These are phyloP conservation scores for Sitodiplosis mosellana DNA, from an alignment of 1,140 invertebrate species.

Conservation along the genomic window DNA sequence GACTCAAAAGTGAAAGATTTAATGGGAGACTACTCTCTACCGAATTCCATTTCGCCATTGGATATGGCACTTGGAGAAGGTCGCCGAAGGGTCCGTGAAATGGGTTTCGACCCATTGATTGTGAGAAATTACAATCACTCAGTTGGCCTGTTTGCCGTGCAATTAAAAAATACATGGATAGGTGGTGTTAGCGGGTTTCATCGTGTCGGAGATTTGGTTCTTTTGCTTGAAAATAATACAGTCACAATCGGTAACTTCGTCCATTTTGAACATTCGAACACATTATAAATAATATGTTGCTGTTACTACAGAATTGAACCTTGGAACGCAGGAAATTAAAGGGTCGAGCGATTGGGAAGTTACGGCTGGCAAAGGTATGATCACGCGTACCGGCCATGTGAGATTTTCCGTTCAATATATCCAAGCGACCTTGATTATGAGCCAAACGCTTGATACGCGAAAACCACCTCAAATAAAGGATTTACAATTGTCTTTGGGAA, in stretches of 20 bases:
- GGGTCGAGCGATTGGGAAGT: conserved; percentile 63
- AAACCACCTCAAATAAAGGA: conserved; percentile 48
- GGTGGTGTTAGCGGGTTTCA: conserved; percentile 61
- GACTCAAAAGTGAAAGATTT: conserved; percentile 43
- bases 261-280: no score
- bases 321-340: conserved; percentile 57
- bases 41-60: conserved; percentile 68
- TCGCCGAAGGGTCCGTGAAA: conserved; percentile 45
- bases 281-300: no score
- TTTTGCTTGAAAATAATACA: conserved; percentile 51
- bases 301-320: conserved; percentile 41
- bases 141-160: conserved; percentile 43
- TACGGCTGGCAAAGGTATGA: conserved; percentile 39
- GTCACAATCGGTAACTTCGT: conserved; percentile 24
- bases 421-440: conserved; percentile 39
- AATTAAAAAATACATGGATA: conserved; percentile 55
- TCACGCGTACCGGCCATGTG: conserved; percentile 47
- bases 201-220: conserved; percentile 54
- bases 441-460: conserved; percentile 55
- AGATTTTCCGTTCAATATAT: conserved; percentile 60
- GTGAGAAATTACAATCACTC: conserved; percentile 48
- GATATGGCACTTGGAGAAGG: conserved; percentile 59
- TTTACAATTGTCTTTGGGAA: conserved; percentile 59
- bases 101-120: conserved; percentile 53
- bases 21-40: conserved; percentile 47